A percentile compares a stretch with the other conserved stretches of the same genome.
Evolutionary conservation across 1,140 invertebrate genomes (phyloP).

Genomic region (Drosophila littoralis): DNA sequence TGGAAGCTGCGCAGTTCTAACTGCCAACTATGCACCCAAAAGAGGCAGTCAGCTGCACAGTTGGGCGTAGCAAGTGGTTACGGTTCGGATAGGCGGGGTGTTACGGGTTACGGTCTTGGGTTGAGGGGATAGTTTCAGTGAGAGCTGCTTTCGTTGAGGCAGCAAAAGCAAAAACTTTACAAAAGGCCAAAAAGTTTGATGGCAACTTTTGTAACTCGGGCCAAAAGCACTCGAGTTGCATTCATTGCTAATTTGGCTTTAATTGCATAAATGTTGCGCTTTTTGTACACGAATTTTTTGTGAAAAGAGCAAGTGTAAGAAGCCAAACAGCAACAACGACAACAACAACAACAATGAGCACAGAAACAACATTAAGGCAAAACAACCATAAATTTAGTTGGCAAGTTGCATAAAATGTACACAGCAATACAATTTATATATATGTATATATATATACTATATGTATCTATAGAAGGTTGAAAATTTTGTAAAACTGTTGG

Average conservation of each 20-base stretch:
- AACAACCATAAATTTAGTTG: conserved; percentile 71
- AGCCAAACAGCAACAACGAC: conserved; percentile 16
- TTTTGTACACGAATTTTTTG: conserved; percentile 69
- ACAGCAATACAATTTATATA: conserved; percentile 21
- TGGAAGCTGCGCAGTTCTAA: conserved; percentile 67
- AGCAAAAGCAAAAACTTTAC: conserved; percentile 70
- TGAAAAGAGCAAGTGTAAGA: conserved; percentile 21
- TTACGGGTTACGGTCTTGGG: not conserved
- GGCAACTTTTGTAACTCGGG: conserved; percentile 73
- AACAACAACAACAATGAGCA: conserved; percentile 16
- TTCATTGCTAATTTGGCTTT: conserved; percentile 83
- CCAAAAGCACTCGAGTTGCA: conserved; percentile 77
- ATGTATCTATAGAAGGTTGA: conserved; percentile 24
- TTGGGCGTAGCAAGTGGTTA: conserved; percentile 36
- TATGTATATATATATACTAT: conserved; percentile 28
- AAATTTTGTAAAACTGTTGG: conserved; percentile 75
- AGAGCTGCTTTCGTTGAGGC: conserved; percentile 26
- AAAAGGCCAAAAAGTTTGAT: conserved; percentile 81
- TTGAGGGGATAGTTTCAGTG: conserved; percentile 14
- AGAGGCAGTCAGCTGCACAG: conserved; percentile 29
- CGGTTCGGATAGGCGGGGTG: not conserved
- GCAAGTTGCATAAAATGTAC: conserved; percentile 52
- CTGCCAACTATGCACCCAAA: conserved; percentile 40
- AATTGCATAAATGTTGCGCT: conserved; percentile 82
- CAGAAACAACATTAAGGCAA: conserved; percentile 15